Evolutionary conservation across 92 coral and sea anemone genomes (phyloP).

Genomic region (Epizoanthus fatuus): DNA sequence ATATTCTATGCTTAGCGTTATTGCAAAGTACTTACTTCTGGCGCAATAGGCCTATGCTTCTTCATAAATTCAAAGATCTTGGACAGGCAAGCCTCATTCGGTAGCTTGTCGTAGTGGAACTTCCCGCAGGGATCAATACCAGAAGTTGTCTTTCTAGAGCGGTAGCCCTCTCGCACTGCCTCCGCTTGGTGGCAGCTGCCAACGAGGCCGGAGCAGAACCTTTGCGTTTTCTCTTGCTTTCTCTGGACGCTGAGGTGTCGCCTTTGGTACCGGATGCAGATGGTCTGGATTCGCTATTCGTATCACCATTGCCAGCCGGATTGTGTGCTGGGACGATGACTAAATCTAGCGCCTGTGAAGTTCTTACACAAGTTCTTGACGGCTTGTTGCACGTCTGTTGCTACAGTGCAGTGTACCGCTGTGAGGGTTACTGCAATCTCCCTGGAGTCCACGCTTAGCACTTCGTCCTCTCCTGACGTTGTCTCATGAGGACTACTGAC

Average conservation of each 20-base stretch:
- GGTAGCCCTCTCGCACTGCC: no score
- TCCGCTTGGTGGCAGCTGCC: no score
- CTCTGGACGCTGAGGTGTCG: neutral
- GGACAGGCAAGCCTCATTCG: neutral
- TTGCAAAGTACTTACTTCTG: no score
- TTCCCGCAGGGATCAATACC: neutral
- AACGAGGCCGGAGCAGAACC: no score
- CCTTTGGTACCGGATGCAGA: constrained; percentile 11
- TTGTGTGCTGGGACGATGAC: constrained; percentile 8
- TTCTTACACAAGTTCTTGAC: neutral
- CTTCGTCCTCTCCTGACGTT: constrained; percentile 12
- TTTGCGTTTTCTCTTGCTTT: no score
- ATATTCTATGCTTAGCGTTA: no score
- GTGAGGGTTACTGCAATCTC: constrained; percentile 17
- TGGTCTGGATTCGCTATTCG: no score
- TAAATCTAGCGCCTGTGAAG: constrained; percentile 8
- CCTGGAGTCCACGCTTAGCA: constrained; percentile 18
- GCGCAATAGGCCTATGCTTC: neutral
- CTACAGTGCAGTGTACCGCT: constrained; percentile 14
- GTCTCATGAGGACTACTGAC: constrained; percentile 2
- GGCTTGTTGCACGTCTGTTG: neutral
- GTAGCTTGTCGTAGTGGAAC: constrained; percentile 11
- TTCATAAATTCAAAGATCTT: constrained; percentile 22
- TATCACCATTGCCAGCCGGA: constrained; percentile 11
- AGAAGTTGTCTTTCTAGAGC: no score